A percentile compares a stretch with the other conserved stretches of the same genome.
phyloP scores from a whole-genome alignment of 2,888 invertebrate genomes.

The Anoplius nigerrimus region DNA sequence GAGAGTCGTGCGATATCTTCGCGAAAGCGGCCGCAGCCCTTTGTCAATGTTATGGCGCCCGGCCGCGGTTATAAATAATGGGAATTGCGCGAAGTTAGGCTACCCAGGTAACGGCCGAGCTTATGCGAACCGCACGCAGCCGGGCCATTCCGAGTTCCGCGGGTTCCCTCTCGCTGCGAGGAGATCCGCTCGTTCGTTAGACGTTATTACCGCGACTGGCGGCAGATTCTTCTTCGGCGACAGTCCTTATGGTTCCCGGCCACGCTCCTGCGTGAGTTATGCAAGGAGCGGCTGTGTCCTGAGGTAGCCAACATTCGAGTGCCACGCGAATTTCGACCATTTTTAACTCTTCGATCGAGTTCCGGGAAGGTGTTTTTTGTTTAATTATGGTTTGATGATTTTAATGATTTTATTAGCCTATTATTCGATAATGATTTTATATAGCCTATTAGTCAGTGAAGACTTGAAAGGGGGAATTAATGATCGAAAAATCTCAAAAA shows the following conservation, averaged over 20 bases:
- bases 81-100: conserved; percentile 63
- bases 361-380: no score
- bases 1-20: conserved; percentile 63
- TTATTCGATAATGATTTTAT: no score
- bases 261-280: no score
- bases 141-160: conserved; percentile 47
- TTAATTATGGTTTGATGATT: no score
- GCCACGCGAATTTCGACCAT: no score
- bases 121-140: conserved; percentile 39
- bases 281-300: no score
- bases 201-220: conserved; percentile 21
- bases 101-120: conserved; percentile 45
- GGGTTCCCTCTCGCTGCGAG: conserved; percentile 36
- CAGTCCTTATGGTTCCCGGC: not conserved
- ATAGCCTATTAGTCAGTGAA: no score
- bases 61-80: conserved; percentile 71
- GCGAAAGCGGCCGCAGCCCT: conserved; percentile 66
- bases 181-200: conserved; percentile 31
- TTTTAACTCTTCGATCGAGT: no score
- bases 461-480: no score
- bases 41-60: conserved; percentile 70
- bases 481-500: no score
- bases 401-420: no score
- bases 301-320: no score
- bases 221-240: conserved; percentile 4